Evolutionary conservation across 2,797 vertebrate species (phyloP), one percentile per base, ranked within the genome.

Genomic region (Capromys pilorides): DNA sequence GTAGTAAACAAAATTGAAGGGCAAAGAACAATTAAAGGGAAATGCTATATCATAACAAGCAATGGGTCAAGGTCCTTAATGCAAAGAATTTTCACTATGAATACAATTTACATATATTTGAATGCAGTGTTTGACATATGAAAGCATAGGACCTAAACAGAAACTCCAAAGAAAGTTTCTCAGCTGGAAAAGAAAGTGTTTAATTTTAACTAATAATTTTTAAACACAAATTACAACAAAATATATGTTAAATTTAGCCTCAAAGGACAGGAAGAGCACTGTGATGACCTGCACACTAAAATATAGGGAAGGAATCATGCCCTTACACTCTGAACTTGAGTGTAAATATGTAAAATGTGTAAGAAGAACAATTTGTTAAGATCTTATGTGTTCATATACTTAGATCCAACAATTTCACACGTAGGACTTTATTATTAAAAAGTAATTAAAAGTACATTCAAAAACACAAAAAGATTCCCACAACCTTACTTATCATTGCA

Each of bases 391-490:
- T 26, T n/a, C 19, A 84, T 16, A 64, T 13, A 82, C 31, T 90
- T 77, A 79, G 22, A 66, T 67, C 8, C 45, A 90, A 31, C 75
- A 73, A 85, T 33, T 90, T 12, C 82, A 49, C 16, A 87, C 79
- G 16, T 92, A 83, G 33, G 41, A 79, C 83, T 94, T 79, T 95
- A 61, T 26, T 41, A 81, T 71, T 86, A 88, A 36, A 28, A 71
- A 96, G 79, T n/a, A 85, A 59, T 41, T 36, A 79, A 28, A 82
- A n/a, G 67, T 31, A 2, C 10, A 73, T 19, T 94, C 3, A 75
- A 82, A 84, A 80, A 61, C 62, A 11, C 54, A 36, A 94, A 92
- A 83, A n/a, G 5, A 77, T 39, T 16, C 62, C 41, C 73, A 7
- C 5, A 77, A 33, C 57, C 49, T 6, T 64, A 66, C 5, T 71